Conservation (phyloP, 1,140 invertebrate genomes). For the Drosophila ogumai region DNA sequence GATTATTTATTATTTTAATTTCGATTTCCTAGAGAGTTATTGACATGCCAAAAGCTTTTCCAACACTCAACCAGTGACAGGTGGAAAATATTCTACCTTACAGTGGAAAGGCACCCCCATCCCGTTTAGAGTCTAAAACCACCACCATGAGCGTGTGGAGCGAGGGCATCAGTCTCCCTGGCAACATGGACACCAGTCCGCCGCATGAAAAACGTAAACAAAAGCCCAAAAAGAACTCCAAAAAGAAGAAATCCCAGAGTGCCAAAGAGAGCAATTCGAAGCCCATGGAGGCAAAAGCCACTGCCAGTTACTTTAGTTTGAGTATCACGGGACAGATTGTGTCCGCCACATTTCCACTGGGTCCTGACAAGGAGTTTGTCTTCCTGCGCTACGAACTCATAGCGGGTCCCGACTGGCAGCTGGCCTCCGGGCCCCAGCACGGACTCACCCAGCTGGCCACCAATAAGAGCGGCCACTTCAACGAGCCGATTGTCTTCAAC, state of each 20-base stretch:
- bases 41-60: neutral
- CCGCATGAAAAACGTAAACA: conserved; percentile 45
- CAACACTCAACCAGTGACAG: conserved; percentile 42
- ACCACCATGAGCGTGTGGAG: conserved; percentile 46
- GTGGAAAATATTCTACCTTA: conserved; percentile 12
- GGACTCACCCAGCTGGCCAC: conserved; percentile 83
- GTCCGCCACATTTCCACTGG: conserved; percentile 78
- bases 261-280: conserved; percentile 5
- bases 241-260: conserved; percentile 28
- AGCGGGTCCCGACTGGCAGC: conserved; percentile 80
- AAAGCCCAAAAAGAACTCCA: conserved; percentile 16
- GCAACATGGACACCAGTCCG: conserved; percentile 44
- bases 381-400: conserved; percentile 84
- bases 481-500: conserved; percentile 83
- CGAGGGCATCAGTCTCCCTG: conserved; percentile 53
- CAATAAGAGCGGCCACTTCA: conserved; percentile 62
- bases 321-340: conserved; percentile 78
- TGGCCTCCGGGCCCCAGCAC: conserved; percentile 71
- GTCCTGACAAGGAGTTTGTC: conserved; percentile 72
- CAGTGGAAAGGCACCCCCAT: conserved; percentile 28
- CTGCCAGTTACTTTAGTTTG: conserved; percentile 73
- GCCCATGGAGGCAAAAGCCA: conserved; percentile 38
- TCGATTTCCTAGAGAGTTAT: neutral
- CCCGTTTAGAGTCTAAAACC: conserved; percentile 2
- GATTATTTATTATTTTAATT: conserved; percentile 2